Percentiles rank a stretch among this genome's conserved stretches.
Evolutionary conservation across 1,140 invertebrate species (phyloP).

Genomic region (Eurosta solidaginis): DNA sequence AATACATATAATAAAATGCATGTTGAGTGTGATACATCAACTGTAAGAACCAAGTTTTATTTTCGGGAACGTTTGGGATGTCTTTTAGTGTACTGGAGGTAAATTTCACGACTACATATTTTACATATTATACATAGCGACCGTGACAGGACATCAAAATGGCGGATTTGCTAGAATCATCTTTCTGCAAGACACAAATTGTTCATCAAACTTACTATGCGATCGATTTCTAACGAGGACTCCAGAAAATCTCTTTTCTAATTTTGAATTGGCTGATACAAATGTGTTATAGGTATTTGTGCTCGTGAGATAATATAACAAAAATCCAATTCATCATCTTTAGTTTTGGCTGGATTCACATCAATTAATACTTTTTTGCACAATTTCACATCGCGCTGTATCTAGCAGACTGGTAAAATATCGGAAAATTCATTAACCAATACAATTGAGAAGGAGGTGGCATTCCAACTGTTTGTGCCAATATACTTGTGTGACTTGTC

Average conservation of each 20-base stretch:
- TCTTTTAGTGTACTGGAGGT: too few relatives aligned
- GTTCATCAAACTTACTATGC: slow-evolving; percentile 76
- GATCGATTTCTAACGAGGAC: slow-evolving; percentile 76
- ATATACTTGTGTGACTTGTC: slow-evolving; percentile 74
- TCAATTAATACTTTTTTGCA: slow-evolving; percentile 92
- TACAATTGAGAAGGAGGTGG: slow-evolving; percentile 82
- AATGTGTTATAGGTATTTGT: slow-evolving; percentile 70
- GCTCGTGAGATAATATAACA: slow-evolving; percentile 75
- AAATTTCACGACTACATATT: too few relatives aligned
- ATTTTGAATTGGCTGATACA: slow-evolving; percentile 61
- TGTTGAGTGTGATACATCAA: too few relatives aligned
- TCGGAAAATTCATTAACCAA: slow-evolving; percentile 98
- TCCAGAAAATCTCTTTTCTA: slow-evolving; percentile 77
- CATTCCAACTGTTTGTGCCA: slow-evolving; percentile 85
- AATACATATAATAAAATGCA: too few relatives aligned
- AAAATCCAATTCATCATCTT: slow-evolving; percentile 60
- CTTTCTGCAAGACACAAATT: too few relatives aligned
- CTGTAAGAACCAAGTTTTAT: too few relatives aligned
- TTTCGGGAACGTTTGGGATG: too few relatives aligned
- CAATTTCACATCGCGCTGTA: slow-evolving; percentile 75
- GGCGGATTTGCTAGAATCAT: too few relatives aligned
- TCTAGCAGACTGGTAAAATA: slow-evolving; percentile 96
- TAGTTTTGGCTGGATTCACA: slow-evolving; percentile 63
- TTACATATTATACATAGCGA: too few relatives aligned
- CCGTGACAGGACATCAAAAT: too few relatives aligned